Evolutionary conservation across 2,888 invertebrate genomes (phyloP).

Genomic region (Dynastes grantii): DNA sequence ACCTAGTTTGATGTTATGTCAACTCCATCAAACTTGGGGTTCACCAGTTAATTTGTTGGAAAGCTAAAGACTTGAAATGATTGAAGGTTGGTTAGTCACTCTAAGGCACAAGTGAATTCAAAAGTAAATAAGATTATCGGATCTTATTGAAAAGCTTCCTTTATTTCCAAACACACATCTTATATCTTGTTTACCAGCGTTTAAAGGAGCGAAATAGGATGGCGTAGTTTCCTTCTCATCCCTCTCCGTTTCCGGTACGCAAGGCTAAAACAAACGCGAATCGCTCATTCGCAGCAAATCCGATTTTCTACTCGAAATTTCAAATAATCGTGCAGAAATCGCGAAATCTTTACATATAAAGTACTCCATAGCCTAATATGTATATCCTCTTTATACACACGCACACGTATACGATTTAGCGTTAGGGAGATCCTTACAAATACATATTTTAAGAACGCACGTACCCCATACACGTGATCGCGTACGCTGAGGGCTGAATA

Average conservation of each 20-base stretch:
- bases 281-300: constrained; percentile 34
- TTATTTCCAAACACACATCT: neutral
- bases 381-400: constrained; percentile 10
- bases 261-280: constrained; percentile 38
- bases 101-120: too few species aligned
- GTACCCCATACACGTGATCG: constrained; percentile 1
- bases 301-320: constrained; percentile 41
- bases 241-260: neutral
- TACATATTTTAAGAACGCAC: constrained; percentile 22
- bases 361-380: neutral
- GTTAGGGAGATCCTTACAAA: neutral
- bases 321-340: constrained; percentile 23
- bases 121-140: neutral
- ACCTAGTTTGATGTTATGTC: too few species aligned
- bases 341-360: constrained; percentile 21
- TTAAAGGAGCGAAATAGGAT: neutral
- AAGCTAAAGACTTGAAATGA: too few species aligned
- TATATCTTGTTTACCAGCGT: neutral
- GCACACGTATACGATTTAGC: neutral
- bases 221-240: neutral
- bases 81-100: too few species aligned
- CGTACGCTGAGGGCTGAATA: neutral
- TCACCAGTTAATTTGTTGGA: too few species aligned
- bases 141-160: neutral
- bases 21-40: too few species aligned